Evolutionary conservation across 2,797 vertebrate genomes (phyloP).

Genomic region (Hirundo rustica): DNA sequence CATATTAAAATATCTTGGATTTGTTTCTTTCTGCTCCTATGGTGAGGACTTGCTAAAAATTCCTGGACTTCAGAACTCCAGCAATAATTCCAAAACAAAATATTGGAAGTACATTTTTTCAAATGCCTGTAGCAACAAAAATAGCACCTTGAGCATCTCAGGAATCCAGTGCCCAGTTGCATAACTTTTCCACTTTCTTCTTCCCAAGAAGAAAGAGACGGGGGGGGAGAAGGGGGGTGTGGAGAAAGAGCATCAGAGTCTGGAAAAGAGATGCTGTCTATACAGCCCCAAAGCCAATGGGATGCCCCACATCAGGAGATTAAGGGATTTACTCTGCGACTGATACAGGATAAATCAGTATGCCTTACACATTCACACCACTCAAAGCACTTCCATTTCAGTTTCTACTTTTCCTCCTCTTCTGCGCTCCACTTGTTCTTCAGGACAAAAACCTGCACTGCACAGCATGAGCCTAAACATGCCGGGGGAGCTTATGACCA

Average conservation of each 20-base stretch:
- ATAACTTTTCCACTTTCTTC: conserved; percentile 24
- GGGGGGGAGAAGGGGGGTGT: fast-evolving
- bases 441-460: neutral
- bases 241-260: neutral
- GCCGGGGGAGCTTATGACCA: neutral
- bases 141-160: conserved; percentile 56
- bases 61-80: conserved; percentile 63
- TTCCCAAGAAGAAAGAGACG: neutral
- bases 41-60: conserved; percentile 65
- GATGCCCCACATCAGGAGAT: neutral
- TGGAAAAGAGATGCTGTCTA: neutral
- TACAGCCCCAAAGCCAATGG: neutral
- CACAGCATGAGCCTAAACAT: neutral
- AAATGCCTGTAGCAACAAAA: conserved; percentile 59
- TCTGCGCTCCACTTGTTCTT: neutral
- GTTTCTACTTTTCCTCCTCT: neutral
- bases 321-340: neutral
- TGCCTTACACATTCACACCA: neutral
- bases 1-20: conserved; percentile 50
- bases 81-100: conserved; percentile 61
- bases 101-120: conserved; percentile 62
- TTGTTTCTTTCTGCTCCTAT: conserved; percentile 61
- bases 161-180: conserved; percentile 33
- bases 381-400: neutral
- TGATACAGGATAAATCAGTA: neutral